These are phyloP conservation scores for Thinocorus orbignyianus DNA, from an alignment of 2,113 vertebrate species.

Conservation along the genomic window DNA sequence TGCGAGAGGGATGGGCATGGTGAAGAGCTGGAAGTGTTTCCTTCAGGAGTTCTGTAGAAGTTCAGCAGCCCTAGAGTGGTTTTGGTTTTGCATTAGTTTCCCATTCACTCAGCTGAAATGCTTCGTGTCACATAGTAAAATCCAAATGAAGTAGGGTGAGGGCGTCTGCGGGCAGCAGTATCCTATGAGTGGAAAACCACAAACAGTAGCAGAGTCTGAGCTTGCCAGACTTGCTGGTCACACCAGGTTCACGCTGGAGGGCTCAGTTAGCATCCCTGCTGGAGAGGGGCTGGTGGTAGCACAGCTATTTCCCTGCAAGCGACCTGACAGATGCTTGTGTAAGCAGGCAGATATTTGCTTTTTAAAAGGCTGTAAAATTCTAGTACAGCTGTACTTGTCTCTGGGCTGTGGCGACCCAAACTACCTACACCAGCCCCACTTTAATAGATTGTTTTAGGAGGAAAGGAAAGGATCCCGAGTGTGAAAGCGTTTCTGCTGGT, in stretches of 20 bases:
- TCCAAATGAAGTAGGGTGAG: not conserved
- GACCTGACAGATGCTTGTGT: fast-evolving
- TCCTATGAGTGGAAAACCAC: not conserved
- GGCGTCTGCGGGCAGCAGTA: not conserved
- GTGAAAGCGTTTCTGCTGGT: not conserved
- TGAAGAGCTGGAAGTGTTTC: not conserved
- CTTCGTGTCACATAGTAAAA: not conserved
- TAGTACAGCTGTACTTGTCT: not conserved
- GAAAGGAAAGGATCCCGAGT: not conserved
- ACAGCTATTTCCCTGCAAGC: not conserved
- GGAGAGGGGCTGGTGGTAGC: not conserved
- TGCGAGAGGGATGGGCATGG: not conserved
- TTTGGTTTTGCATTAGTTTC: not conserved
- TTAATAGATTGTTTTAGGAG: not conserved
- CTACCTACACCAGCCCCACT: not conserved
- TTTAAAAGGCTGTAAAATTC: not conserved
- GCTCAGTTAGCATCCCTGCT: not conserved
- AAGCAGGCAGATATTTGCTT: not conserved
- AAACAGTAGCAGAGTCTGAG: not conserved
- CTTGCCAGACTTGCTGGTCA: not conserved
- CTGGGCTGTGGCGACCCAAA: not conserved
- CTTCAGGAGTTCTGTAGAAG: not conserved
- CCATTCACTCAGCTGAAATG: not conserved
- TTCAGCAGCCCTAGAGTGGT: not conserved
- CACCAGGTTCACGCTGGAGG: fast-evolving